Evolutionary conservation across 2,888 invertebrate species (phyloP), one percentile per base, ranked within the genome.

Genomic region (Rhagium mordax): DNA sequence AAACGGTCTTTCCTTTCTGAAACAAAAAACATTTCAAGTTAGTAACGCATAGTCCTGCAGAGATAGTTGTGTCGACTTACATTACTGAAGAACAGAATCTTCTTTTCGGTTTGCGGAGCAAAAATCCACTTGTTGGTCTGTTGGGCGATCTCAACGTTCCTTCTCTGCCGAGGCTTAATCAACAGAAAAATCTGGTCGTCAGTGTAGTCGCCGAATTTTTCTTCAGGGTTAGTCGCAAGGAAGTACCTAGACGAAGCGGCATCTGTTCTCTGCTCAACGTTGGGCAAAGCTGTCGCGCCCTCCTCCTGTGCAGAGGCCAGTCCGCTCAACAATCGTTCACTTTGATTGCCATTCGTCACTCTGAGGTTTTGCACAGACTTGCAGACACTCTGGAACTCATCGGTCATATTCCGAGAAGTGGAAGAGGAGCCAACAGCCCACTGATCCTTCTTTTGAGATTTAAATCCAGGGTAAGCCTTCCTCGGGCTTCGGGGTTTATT

Each of bases 61-160:
- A n/a, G n/a, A n/a, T n/a, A n/a, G n/a, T n/a, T n/a, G n/a, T n/a
- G n/a, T n/a, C n/a, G n/a, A 77, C 75, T 79, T 81, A 93, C 93
- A 89, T 91, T 90, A 77, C 89, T 89, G 18, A 89, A 87, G 77
- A 90, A 90, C 80, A 91, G 88, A 70, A 94, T 84, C 82, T 91
- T 92, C 82, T 90, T 91, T 73, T 91, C 91, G 3, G 92, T 92
- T 71, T 88, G 88, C 18, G 89, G 89, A n/a, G 91, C 87, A 82
- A 93, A 92, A 15, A 90, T 89, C 90, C 91, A 93, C 6, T 88
- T 86, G 47, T 89, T 89, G 8, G 89, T 89, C 62, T 84, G 87
- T 74, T 91, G 89, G 5, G 92, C 91, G 16, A 89, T 86, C 70
- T 92, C 92, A 47, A 93, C 88, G 55, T 87, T 86, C 71, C 89